phyloP scores from a whole-genome alignment of 2,888 invertebrate genomes.

The Stomorhina lunata region DNA sequence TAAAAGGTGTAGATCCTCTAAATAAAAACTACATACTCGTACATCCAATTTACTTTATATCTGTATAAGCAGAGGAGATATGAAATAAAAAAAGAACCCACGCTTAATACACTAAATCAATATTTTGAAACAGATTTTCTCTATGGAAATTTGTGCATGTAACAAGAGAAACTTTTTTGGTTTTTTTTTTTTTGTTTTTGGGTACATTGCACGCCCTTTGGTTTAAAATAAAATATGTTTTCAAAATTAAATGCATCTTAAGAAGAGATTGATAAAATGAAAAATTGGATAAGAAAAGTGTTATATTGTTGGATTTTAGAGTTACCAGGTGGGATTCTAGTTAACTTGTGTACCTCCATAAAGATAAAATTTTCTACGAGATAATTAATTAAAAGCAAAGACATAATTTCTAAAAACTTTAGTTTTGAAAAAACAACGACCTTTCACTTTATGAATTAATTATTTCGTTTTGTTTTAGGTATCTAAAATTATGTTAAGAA shows the following conservation, averaged over 20 bases:
- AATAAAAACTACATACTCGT: background rate
- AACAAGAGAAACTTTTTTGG: conserved; percentile 39
- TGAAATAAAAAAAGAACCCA: conserved; percentile 14
- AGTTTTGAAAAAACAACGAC: no score
- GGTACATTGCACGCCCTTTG: conserved; percentile 36
- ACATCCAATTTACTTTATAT: no score
- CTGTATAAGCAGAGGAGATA: no score
- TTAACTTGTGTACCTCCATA: no score
- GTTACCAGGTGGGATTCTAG: background rate
- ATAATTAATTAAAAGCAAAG: no score
- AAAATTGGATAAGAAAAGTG: no score
- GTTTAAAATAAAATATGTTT: conserved; percentile 6
- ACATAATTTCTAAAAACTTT: no score
- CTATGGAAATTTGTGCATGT: background rate
- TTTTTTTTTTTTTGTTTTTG: no score
- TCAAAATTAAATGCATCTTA: conserved; percentile 29
- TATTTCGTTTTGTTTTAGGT: no score
- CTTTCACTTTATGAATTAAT: no score
- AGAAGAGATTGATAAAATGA: conserved; percentile 13
- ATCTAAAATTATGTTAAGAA: no score
- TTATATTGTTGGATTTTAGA: background rate
- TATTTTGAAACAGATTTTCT: conserved; percentile 7
- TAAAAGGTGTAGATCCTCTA: conserved; percentile 52
- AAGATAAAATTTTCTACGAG: no score
- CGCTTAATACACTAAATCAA: conserved; percentile 39